A percentile compares a stretch with the other conserved stretches of the same genome.
Conservation (phyloP, 2,113 vertebrate genomes). For the Platichthys flesus region DNA sequence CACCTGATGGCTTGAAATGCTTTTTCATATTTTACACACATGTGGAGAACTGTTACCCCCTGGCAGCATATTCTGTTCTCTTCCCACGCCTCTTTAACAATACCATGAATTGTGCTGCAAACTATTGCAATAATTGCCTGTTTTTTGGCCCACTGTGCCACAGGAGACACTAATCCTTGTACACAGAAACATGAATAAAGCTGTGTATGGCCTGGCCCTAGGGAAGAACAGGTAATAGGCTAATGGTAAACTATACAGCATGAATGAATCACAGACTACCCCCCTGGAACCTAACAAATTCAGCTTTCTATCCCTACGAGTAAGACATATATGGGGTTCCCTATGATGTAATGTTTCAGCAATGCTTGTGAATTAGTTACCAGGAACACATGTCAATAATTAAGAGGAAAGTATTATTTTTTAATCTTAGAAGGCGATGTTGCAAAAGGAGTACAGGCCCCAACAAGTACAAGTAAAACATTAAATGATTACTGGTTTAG, state of each 20-base stretch:
- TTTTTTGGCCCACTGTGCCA: conserved; percentile 12
- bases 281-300: background rate
- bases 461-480: background rate
- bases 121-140: conserved; percentile 34
- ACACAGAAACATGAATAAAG: conserved; percentile 22
- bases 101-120: conserved; percentile 38
- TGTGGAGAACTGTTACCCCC: conserved; percentile 31
- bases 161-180: conserved; percentile 18
- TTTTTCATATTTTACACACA: conserved; percentile 28
- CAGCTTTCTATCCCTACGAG: background rate
- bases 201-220: background rate
- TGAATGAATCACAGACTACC: background rate
- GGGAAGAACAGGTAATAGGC: conserved; percentile 37
- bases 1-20: conserved; percentile 47
- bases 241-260: background rate
- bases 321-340: background rate
- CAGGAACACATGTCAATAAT: background rate
- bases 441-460: background rate
- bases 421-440: background rate
- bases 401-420: background rate
- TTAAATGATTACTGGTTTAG: background rate
- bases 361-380: background rate
- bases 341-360: background rate
- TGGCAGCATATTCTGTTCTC: conserved; percentile 27
- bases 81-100: conserved; percentile 56